Percentiles rank a stretch among this genome's conserved stretches.
phyloP scores from a whole-genome alignment of 2,797 vertebrate genomes.

The Monodelphis domestica region DNA sequence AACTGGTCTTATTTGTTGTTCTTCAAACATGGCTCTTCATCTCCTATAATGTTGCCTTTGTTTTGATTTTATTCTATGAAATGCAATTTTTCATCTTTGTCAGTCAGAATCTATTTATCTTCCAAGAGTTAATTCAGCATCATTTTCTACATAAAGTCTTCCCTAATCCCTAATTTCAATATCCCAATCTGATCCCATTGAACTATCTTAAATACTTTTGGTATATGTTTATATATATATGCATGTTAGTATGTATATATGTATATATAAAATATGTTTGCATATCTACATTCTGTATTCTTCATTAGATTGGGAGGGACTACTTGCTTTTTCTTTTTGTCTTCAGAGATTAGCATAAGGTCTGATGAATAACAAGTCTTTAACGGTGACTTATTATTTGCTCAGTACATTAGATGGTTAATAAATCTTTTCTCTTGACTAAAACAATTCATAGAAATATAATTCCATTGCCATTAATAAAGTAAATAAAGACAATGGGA shows the following conservation, averaged over 20 bases:
- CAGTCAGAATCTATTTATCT: background rate
- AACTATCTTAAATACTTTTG: too few species aligned
- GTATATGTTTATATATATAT: too few species aligned
- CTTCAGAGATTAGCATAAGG: background rate
- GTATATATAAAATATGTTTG: too few species aligned
- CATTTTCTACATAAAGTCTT: background rate
- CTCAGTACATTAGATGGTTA: background rate
- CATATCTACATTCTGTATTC: background rate
- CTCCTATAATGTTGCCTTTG: background rate
- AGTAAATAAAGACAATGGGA: background rate
- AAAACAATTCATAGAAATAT: background rate
- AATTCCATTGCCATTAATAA: background rate
- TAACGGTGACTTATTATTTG: background rate
- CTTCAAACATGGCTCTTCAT: background rate
- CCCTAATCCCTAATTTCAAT: too few species aligned
- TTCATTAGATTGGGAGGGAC: background rate
- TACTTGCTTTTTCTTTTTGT: background rate
- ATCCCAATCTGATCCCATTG: background rate
- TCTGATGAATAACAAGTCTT: background rate
- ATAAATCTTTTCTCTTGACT: background rate
- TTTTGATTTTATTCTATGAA: background rate
- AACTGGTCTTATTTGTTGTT: background rate
- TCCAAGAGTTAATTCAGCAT: background rate
- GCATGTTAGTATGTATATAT: background rate
- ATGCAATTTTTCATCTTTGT: background rate